Evolutionary conservation across 2,113 vertebrate genomes (phyloP).

Genomic region (Sorex fumeus): DNA sequence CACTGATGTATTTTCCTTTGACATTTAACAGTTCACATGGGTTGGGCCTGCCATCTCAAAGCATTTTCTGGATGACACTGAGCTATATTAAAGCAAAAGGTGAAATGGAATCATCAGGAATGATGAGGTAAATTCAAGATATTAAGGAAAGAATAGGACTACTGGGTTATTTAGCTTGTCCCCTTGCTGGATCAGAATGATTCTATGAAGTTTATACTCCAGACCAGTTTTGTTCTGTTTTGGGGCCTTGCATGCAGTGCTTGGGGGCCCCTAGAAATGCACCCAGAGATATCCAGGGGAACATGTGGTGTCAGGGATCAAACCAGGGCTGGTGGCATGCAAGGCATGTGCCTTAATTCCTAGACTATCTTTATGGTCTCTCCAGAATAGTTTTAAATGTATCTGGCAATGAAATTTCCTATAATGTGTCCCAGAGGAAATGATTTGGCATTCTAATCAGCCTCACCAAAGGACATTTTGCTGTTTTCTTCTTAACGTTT

Average conservation of each 20-base stretch:
- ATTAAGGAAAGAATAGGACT: constrained; percentile 78
- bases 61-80: constrained; percentile 81
- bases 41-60: constrained; percentile 79
- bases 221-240: constrained; percentile 49
- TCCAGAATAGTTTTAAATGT: constrained; percentile 84
- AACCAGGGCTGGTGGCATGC: too few species aligned
- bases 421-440: constrained; percentile 79
- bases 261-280: too few species aligned
- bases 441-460: constrained; percentile 80
- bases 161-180: constrained; percentile 76
- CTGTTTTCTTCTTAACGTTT: constrained; percentile 70
- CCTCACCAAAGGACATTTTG: constrained; percentile 66
- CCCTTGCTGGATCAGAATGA: constrained; percentile 65
- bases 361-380: background rate
- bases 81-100: constrained; percentile 84
- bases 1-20: constrained; percentile 85
- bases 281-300: too few species aligned
- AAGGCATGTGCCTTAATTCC: too few species aligned
- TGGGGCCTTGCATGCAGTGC: too few species aligned
- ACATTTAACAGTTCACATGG: constrained; percentile 84
- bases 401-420: constrained; percentile 80
- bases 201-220: constrained; percentile 79
- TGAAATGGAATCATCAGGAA: constrained; percentile 84
- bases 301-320: too few species aligned
- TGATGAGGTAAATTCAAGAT: constrained; percentile 78